A percentile compares a stretch with the other conserved stretches of the same genome.
Conservation (phyloP, 2,888 invertebrate species). For the Oasisia sp. region DNA sequence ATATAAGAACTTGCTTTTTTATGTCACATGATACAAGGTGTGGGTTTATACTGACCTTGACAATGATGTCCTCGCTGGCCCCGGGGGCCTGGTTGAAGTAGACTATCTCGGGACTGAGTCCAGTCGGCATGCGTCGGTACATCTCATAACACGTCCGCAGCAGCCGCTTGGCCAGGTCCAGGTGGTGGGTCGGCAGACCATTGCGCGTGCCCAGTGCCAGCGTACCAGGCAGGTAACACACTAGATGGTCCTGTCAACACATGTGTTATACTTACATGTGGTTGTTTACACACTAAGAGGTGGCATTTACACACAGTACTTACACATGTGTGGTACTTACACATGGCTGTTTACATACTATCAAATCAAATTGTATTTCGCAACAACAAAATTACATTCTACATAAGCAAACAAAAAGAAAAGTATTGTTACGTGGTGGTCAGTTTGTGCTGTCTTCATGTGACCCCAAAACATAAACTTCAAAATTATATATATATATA, state of each 20-base stretch:
- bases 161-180: conserved; percentile 87
- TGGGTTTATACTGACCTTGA: conserved; percentile 38
- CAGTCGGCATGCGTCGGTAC: conserved; percentile 91
- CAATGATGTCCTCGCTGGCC: conserved; percentile 40
- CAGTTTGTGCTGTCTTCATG: too few species aligned
- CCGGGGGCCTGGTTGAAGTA: conserved; percentile 87
- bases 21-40: too few species aligned
- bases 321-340: too few species aligned
- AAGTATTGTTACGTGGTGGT: too few species aligned
- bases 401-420: too few species aligned
- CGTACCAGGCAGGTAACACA: conserved; percentile 95
- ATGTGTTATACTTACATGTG: not conserved
- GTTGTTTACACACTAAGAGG: too few species aligned
- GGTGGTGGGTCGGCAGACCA: conserved; percentile 86
- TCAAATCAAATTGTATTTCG: too few species aligned
- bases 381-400: too few species aligned
- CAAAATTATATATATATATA: conserved; percentile 1
- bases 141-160: conserved; percentile 94
- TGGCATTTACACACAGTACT: not conserved
- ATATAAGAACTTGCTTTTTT: too few species aligned
- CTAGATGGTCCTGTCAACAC: conserved; percentile 83
- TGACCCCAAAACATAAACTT: too few species aligned
- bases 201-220: conserved; percentile 86
- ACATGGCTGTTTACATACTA: too few species aligned
- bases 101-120: conserved; percentile 95